Evolutionary conservation across 53 echinoderm and acorn worm genomes (phyloP), one percentile per base, ranked within the genome.

Genomic region (Paracentrotus lividus): DNA sequence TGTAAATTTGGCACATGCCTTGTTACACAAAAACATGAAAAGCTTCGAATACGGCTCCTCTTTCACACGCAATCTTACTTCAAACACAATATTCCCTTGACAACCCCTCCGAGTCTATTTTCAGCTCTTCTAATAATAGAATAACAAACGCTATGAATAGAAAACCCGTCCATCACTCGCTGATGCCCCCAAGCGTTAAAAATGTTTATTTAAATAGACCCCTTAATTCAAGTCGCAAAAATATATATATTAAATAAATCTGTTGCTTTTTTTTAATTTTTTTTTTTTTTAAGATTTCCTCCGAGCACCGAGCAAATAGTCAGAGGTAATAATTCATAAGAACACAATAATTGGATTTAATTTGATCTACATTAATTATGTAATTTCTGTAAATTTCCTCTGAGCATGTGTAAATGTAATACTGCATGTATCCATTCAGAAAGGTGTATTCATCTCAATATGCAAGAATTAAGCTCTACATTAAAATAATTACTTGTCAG

Each of bases 81-180:
- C 36, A 3, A 36, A 38, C 36, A 40, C 36, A 72, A 38, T 72
- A 72, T 72, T 64, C 40, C 36, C 40, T 72, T 6, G 1, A 16
- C 40, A 36, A 18, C 7, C 6, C 21, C 21, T 34, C 72, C 18
- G 40, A 72, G 40, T 72, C 72, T 72, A 36, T 72, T 72, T 72
- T 72, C 36, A 72, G 72, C 38, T 72, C 40, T 20, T 20, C 72
- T 72, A 40, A 72, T 72, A 29, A 72, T 72, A 72, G 36, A 38
- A 72, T 36, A 72, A 38, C 72, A 72, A 16, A 32, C 36, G 38
- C 36, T 40, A 5, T 36, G 72, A 72, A 40, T 72, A 34, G 21
- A 72, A 72, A 72, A 8, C 36, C 38, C 16, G 36, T 27, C 72
- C 72, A 72, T 72, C 36, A 2, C 4, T 20, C 0, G 5, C 32